These are phyloP conservation scores for Bergia sp. DNA, from an alignment of 92 coral and sea anemone species.

Conservation along the genomic window DNA sequence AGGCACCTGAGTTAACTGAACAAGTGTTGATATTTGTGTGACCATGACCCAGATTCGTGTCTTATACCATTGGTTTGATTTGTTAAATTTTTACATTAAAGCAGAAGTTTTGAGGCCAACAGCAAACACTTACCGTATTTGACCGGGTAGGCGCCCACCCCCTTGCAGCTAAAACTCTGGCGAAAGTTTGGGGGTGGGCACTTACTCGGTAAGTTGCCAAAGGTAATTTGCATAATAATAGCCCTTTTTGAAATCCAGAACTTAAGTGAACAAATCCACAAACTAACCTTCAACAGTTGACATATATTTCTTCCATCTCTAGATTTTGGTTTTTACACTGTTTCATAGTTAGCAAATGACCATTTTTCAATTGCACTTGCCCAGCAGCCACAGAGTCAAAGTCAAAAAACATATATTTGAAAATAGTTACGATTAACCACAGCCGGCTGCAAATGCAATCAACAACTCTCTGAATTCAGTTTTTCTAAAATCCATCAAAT, in stretches of 20 bases:
- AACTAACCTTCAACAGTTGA: constrained; percentile 1
- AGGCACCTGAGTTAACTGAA: no score
- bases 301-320: background rate
- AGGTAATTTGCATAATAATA: background rate
- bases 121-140: no score
- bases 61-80: no score
- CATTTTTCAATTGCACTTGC: background rate
- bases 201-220: background rate
- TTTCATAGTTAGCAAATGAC: background rate
- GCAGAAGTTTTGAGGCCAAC: no score
- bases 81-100: no score
- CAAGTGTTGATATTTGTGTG: no score
- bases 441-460: no score
- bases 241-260: background rate
- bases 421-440: no score
- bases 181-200: background rate
- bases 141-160: background rate
- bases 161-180: background rate
- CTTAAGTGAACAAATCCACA: background rate
- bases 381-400: background rate
- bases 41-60: no score
- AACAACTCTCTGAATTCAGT: no score
- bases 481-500: no score
- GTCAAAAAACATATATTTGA: no score
- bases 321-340: background rate